A percentile compares a stretch with the other conserved stretches of the same genome.
phyloP scores from a whole-genome alignment of 1,140 invertebrate species.

The Bombus fervidus region DNA sequence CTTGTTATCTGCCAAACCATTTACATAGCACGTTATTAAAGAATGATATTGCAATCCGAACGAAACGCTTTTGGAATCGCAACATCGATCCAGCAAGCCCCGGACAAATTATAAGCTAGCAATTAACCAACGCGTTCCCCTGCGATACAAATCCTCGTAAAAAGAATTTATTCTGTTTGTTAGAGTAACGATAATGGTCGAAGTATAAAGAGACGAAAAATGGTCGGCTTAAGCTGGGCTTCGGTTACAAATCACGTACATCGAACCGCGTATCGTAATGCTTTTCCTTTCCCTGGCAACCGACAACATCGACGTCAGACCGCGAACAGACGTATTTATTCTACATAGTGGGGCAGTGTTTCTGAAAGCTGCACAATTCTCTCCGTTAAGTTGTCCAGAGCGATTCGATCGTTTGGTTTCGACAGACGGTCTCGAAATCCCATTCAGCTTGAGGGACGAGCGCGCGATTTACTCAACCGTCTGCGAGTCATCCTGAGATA shows the following conservation, averaged over 20 bases:
- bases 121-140: not conserved
- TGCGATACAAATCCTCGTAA: not conserved
- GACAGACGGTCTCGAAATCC: constrained; percentile 28
- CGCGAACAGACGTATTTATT: constrained; percentile 3
- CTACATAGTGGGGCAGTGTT: constrained; percentile 9
- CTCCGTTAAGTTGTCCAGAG: not conserved
- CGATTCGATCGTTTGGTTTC: constrained; percentile 15
- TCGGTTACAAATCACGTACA: constrained; percentile 16
- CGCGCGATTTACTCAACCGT: not conserved
- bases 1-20: too few relatives aligned
- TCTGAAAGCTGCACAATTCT: constrained; percentile 26
- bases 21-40: not conserved
- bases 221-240: too few relatives aligned
- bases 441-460: not conserved
- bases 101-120: not conserved
- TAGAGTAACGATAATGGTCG: constrained; percentile 1
- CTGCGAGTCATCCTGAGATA: not conserved
- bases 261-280: not conserved
- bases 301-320: constrained; percentile 14
- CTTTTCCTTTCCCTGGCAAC: not conserved
- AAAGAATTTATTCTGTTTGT: not conserved
- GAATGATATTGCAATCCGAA: not conserved
- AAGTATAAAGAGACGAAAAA: not conserved
- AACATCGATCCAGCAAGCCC: too few relatives aligned
- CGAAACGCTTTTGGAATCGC: not conserved